phyloP scores from a whole-genome alignment of 2,113 vertebrate genomes.

The Cheirogaleus medius region DNA sequence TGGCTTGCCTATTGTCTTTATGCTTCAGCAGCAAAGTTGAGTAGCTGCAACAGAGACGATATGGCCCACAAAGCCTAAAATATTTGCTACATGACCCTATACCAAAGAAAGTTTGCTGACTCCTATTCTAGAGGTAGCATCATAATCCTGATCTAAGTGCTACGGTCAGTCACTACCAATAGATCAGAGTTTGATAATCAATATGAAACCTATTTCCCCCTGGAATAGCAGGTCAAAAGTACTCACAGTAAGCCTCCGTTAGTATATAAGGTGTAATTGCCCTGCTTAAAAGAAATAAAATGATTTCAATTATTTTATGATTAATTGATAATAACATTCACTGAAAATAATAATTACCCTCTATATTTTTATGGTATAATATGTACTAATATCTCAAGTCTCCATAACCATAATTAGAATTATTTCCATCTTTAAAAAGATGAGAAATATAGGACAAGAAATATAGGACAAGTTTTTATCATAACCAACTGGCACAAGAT shows the following conservation, averaged over 20 bases:
- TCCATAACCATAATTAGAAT: neutral
- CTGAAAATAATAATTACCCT: neutral
- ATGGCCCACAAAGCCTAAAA: neutral
- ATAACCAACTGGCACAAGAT: neutral
- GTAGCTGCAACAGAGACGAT: neutral
- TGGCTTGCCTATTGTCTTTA: neutral
- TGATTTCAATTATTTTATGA: neutral
- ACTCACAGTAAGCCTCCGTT: neutral
- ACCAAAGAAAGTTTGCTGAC: neutral
- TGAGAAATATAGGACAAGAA: conserved; percentile 11
- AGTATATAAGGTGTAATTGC: neutral
- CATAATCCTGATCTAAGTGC: neutral
- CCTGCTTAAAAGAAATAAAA: neutral
- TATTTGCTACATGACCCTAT: neutral
- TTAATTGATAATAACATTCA: neutral
- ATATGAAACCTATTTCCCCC: neutral
- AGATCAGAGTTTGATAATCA: neutral
- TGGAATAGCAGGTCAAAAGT: neutral
- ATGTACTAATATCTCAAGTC: neutral
- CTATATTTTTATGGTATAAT: neutral
- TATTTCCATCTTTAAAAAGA: neutral
- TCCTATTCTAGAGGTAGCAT: neutral
- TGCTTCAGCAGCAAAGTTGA: neutral
- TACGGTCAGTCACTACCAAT: neutral
- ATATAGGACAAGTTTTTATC: neutral